These are phyloP conservation scores for Apaloderma vittatum DNA, from an alignment of 2,113 vertebrate genomes.

Conservation along the genomic window DNA sequence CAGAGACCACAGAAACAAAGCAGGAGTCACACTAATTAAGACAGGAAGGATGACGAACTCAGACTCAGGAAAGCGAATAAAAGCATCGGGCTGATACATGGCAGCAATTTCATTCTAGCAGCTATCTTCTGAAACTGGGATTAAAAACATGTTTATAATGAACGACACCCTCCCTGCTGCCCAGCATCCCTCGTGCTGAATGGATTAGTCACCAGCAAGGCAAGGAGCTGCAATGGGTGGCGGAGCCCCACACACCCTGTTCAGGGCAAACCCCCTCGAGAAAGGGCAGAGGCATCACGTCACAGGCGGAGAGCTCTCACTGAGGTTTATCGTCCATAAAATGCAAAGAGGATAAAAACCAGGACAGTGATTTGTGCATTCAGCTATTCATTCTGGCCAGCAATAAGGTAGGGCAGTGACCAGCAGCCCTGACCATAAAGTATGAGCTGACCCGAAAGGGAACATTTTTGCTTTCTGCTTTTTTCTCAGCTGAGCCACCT, in stretches of 20 bases:
- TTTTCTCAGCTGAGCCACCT: background rate
- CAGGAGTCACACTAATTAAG: conserved; percentile 10
- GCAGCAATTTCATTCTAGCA: background rate
- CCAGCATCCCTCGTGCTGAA: background rate
- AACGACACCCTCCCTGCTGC: background rate
- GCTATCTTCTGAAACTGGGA: background rate
- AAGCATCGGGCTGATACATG: background rate
- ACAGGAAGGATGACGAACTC: background rate
- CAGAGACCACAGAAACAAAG: background rate
- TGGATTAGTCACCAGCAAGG: background rate
- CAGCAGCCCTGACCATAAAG: background rate
- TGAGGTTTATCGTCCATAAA: background rate
- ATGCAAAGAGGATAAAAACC: background rate
- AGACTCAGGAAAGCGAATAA: background rate
- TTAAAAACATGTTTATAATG: background rate
- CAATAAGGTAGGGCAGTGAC: background rate
- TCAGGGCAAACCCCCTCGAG: background rate
- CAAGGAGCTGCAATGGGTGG: background rate
- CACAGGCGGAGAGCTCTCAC: background rate
- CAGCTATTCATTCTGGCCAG: background rate
- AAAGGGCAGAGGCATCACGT: background rate
- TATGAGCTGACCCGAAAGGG: background rate
- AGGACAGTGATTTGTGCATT: background rate
- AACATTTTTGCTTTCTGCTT: background rate
- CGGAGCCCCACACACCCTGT: background rate